These are phyloP conservation scores for Theropithecus gelada DNA, from an alignment of 2,113 vertebrate genomes.

Conservation along the genomic window DNA sequence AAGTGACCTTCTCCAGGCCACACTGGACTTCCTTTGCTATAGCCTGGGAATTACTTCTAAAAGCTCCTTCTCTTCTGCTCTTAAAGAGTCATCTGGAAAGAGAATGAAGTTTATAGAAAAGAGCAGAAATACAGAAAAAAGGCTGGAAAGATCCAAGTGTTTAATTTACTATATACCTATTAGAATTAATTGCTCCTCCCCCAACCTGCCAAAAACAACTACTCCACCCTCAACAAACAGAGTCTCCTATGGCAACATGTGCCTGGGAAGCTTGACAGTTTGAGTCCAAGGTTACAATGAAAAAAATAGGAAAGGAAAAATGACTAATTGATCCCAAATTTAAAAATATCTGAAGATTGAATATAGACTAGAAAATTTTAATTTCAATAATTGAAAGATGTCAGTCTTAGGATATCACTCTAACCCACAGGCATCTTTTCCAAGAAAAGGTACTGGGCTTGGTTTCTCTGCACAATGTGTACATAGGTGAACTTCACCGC, in stretches of 20 bases:
- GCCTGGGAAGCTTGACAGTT: conserved; percentile 80
- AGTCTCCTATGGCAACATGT: conserved; percentile 82
- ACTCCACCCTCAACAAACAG: conserved; percentile 86
- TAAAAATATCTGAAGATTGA: conserved; percentile 55
- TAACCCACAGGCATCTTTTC: neutral
- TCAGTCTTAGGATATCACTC: neutral
- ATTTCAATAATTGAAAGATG: neutral
- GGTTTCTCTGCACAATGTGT: neutral
- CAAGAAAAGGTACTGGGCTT: neutral
- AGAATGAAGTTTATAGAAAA: conserved; percentile 45
- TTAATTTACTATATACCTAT: conserved; percentile 78
- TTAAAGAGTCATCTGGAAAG: conserved; percentile 36
- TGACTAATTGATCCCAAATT: conserved; percentile 75
- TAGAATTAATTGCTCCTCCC: conserved; percentile 79
- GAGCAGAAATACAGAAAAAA: conserved; percentile 57
- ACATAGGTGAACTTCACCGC: neutral
- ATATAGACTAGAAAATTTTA: neutral
- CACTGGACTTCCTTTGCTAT: neutral
- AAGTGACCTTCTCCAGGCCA: neutral
- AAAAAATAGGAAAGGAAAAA: conserved; percentile 79
- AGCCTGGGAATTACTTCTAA: conserved; percentile 74
- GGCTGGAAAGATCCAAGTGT: conserved; percentile 37
- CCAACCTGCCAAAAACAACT: conserved; percentile 60
- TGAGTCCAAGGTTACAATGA: conserved; percentile 78
- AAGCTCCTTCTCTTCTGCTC: conserved; percentile 50